Percentiles rank a stretch among this genome's conserved stretches.
These are phyloP conservation scores for Drosophila aff. DNA, from an alignment of 1,140 invertebrate genomes.

Conservation along the genomic window DNA sequence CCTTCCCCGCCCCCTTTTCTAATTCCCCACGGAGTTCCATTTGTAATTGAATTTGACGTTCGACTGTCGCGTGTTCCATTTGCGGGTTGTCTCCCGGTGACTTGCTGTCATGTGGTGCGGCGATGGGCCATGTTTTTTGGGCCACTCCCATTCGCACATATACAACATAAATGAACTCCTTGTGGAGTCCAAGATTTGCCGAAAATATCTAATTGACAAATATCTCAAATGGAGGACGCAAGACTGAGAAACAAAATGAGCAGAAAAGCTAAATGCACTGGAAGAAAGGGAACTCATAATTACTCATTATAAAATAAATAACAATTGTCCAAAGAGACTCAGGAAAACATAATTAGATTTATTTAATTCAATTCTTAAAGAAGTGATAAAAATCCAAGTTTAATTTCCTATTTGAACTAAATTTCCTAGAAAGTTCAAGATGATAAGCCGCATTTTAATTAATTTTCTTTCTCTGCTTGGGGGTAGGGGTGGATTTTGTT, in stretches of 20 bases:
- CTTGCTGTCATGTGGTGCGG: constrained; percentile 35
- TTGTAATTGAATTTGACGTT: constrained; percentile 79
- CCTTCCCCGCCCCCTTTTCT: not conserved
- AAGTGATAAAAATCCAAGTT: not conserved
- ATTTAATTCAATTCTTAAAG: not conserved
- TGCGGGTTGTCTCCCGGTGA: constrained; percentile 37
- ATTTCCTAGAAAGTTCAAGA: not conserved
- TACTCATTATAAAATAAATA: not conserved
- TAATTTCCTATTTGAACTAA: too few species aligned
- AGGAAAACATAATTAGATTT: not conserved
- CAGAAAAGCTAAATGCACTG: constrained; percentile 12
- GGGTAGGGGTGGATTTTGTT: not conserved
- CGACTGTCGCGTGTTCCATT: constrained; percentile 51
- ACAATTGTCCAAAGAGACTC: not conserved
- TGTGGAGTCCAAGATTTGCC: constrained; percentile 30
- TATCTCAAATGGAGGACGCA: constrained; percentile 36
- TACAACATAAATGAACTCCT: constrained; percentile 18
- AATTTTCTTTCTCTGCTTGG: constrained; percentile 11
- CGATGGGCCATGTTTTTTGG: constrained; percentile 16
- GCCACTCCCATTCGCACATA: constrained; percentile 15
- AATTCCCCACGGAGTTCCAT: constrained; percentile 6
- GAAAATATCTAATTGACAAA: constrained; percentile 68
- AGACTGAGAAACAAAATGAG: constrained; percentile 41
- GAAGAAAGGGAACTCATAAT: not conserved
- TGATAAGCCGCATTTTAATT: not conserved